Percentiles rank a stretch among this genome's conserved stretches.
phyloP scores from a whole-genome alignment of 2,888 invertebrate species.

The Myopa testacea region DNA sequence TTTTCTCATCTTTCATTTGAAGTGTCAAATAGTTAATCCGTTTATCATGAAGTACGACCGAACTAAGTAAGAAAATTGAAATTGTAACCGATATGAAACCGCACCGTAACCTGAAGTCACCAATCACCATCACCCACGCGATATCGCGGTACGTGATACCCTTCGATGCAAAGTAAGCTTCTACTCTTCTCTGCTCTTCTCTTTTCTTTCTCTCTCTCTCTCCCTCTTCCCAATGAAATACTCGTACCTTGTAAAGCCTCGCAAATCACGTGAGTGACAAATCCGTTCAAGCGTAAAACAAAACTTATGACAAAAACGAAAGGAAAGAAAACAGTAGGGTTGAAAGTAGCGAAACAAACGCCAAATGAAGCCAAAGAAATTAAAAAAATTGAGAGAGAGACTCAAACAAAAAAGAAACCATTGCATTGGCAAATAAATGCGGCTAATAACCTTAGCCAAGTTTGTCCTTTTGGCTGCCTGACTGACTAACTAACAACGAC shows the following conservation, averaged over 20 bases:
- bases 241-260: not conserved
- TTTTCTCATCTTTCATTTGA: not conserved
- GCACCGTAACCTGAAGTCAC: constrained; percentile 24
- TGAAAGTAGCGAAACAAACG: not conserved
- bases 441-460: constrained; percentile 30
- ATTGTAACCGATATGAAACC: constrained; percentile 25
- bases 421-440: constrained; percentile 1
- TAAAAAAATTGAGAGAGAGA: not conserved
- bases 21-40: constrained; percentile 3
- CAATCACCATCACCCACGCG: constrained; percentile 9
- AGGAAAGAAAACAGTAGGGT: not conserved
- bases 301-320: constrained; percentile 14
- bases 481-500: constrained; percentile 5
- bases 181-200: not conserved
- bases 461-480: constrained; percentile 20
- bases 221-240: not conserved
- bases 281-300: constrained; percentile 36
- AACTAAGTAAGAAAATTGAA: constrained; percentile 19
- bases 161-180: not conserved
- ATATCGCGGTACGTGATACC: not conserved
- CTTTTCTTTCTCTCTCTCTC: not conserved
- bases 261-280: constrained; percentile 37
- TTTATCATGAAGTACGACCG: constrained; percentile 25
- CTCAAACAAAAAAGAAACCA: not conserved
- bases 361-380: constrained; percentile 24